Evolutionary conservation across 2,888 invertebrate species (phyloP), one percentile per base, ranked within the genome.

Genomic region (Xiphydria camelus): DNA sequence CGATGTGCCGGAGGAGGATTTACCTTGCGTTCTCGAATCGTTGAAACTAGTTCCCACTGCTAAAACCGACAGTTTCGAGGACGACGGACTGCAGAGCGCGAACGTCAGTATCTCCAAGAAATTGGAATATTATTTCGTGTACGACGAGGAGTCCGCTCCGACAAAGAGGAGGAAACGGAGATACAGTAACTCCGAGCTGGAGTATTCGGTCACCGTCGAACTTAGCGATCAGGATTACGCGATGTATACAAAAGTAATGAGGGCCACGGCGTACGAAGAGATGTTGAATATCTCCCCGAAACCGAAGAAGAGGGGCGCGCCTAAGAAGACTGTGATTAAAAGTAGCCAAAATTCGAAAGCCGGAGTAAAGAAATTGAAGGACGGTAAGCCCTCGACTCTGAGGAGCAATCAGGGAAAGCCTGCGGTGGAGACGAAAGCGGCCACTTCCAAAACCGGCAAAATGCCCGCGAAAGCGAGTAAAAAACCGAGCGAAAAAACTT

Each of bases 21-120:
- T 70, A 10, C 63, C 68, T 0, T 58, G 53, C 5, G 70, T 74
- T 32, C 57, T 75, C 1, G 68, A 73, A 26, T 67, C 67, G 34
- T 50, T 75, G 4, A 51, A 73, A 18, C 48, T 75, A 3, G 66
- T 68, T 4, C 74, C 75, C 4, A 53, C 66, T 1, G 59, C 59
- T 20, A 67, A 68, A 31, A 51, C 22, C 34, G 62, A 61, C 3
- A 36, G 47, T 2, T 10, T 17, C 14, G 43, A 38, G 7, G 23
- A 20, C 6, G 15, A 20, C 9, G 29, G 14, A 29, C 29, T 29
- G 18, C 4, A 4, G n/a, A 44, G 43, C 20, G 21, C 29, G 21
- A 38, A 38, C 7, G 21, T 31, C 17, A 38, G 20, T 23, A 31
- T 31, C n/a, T 32, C 32, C 3, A 41, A 48, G 19, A 52, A 53